Conservation (phyloP, 2,888 invertebrate genomes). For the Leptinotarsa haldemani region DNA sequence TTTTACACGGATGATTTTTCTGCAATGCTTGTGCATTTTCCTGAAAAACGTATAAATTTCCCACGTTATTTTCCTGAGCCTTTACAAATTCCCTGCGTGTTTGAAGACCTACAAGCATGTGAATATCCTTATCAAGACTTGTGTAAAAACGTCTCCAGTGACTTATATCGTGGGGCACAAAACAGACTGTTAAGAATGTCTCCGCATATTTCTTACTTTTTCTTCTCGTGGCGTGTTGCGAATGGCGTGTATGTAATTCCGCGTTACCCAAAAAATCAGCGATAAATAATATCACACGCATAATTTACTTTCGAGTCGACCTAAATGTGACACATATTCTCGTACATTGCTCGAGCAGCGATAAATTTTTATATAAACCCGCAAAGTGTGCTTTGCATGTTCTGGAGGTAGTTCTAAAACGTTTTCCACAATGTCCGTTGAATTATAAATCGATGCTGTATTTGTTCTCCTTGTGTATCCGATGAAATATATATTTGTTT, state of each 20-base stretch:
- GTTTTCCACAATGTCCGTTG: background rate
- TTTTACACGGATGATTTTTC: too few relatives aligned
- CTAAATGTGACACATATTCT: slow-evolving; percentile 30
- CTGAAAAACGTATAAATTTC: too few relatives aligned
- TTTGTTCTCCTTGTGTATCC: slow-evolving; percentile 1
- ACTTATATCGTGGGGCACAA: too few relatives aligned
- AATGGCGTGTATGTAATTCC: slow-evolving; percentile 32
- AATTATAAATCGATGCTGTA: slow-evolving; percentile 13
- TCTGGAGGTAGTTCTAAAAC: slow-evolving; percentile 15
- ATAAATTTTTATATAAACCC: slow-evolving; percentile 24
- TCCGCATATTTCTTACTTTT: slow-evolving; percentile 20
- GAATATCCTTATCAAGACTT: background rate
- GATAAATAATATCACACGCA: slow-evolving; percentile 33
- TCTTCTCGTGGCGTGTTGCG: slow-evolving; percentile 19
- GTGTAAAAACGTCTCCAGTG: background rate
- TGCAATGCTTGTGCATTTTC: too few relatives aligned
- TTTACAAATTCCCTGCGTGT: too few relatives aligned
- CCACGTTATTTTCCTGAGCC: too few relatives aligned
- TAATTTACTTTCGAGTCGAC: slow-evolving; percentile 32
- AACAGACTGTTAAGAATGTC: slow-evolving; percentile 4
- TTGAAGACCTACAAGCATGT: too few relatives aligned
- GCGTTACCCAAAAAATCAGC: slow-evolving; percentile 24
- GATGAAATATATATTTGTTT: background rate
- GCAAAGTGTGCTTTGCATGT: slow-evolving; percentile 16
- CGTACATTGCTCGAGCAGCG: slow-evolving; percentile 6